Percentiles rank a stretch among this genome's conserved stretches.
phyloP scores from a whole-genome alignment of 2,888 invertebrate species.

The Pandemis cinnamomeana region DNA sequence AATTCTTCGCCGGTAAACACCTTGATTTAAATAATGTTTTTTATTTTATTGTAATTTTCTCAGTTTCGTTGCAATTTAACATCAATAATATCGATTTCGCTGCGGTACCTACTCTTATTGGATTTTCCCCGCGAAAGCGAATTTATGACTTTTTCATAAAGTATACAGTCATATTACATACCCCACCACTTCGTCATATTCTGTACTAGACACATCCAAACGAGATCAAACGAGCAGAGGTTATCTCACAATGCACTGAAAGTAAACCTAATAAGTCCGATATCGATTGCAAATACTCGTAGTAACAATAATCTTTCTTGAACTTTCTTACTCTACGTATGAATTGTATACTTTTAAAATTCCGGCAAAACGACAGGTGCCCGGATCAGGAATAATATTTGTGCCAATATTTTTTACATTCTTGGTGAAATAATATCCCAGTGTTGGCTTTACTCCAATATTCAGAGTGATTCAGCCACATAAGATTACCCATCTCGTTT shows the following conservation, averaged over 20 bases:
- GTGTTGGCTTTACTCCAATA: slow-evolving; percentile 76
- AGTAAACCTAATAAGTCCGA: neutral
- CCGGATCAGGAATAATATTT: slow-evolving; percentile 68
- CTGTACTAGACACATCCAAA: neutral
- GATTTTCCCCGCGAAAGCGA: too few relatives aligned
- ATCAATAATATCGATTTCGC: too few relatives aligned
- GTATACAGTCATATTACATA: too few relatives aligned
- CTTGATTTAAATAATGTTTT: too few relatives aligned
- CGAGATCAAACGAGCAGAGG: slow-evolving; percentile 29
- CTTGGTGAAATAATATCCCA: slow-evolving; percentile 64
- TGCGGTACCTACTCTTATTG: too few relatives aligned
- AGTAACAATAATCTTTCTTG: neutral
- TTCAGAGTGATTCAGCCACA: slow-evolving; percentile 70
- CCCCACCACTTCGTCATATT: too few relatives aligned
- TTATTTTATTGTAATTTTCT: too few relatives aligned
- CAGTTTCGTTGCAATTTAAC: too few relatives aligned
- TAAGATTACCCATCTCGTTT: slow-evolving; percentile 71
- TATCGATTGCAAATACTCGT: neutral
- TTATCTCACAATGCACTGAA: slow-evolving; percentile 14
- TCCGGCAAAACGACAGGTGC: slow-evolving; percentile 60
- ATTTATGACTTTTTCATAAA: too few relatives aligned
- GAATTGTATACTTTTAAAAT: slow-evolving; percentile 10
- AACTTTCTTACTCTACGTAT: neutral
- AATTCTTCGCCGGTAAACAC: too few relatives aligned
- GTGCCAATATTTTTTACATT: slow-evolving; percentile 76